Percentiles rank a stretch among this genome's conserved stretches.
These are phyloP conservation scores for Cosmorhoe ocellata DNA, from an alignment of 2,888 invertebrate species.

Conservation along the genomic window DNA sequence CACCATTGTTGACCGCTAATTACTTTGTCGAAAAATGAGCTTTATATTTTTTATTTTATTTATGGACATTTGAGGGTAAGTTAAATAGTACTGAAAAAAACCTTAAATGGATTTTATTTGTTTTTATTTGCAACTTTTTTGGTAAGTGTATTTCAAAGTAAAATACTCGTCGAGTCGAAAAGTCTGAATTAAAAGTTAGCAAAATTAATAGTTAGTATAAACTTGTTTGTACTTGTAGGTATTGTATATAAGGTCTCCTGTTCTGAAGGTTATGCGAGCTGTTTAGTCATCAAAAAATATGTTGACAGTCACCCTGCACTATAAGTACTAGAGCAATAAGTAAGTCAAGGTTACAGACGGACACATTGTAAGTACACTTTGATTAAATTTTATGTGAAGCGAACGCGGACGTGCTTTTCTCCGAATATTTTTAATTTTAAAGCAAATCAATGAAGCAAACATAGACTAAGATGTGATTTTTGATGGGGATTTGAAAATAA, in stretches of 20 bases:
- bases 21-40: constrained; percentile 35
- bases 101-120: no score
- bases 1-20: constrained; percentile 47
- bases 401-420: constrained; percentile 6
- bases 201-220: no score
- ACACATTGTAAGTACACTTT: constrained; percentile 2
- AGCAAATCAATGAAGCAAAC: constrained; percentile 39
- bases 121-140: no score
- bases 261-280: constrained; percentile 11
- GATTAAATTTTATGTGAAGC: constrained; percentile 21
- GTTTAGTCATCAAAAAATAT: constrained; percentile 25
- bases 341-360: constrained; percentile 33
- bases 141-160: no score
- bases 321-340: constrained; percentile 15
- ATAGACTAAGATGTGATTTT: no score
- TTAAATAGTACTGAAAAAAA: background rate
- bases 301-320: constrained; percentile 18
- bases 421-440: constrained; percentile 38
- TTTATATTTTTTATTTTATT: constrained; percentile 19
- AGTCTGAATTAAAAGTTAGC: no score
- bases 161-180: no score
- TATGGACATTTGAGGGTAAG: background rate
- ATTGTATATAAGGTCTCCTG: no score
- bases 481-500: background rate
- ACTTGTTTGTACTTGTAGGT: no score